Percentiles rank a stretch among this genome's conserved stretches.
phyloP scores from a whole-genome alignment of 2,888 invertebrate genomes.

The Drosophila antonietae region DNA sequence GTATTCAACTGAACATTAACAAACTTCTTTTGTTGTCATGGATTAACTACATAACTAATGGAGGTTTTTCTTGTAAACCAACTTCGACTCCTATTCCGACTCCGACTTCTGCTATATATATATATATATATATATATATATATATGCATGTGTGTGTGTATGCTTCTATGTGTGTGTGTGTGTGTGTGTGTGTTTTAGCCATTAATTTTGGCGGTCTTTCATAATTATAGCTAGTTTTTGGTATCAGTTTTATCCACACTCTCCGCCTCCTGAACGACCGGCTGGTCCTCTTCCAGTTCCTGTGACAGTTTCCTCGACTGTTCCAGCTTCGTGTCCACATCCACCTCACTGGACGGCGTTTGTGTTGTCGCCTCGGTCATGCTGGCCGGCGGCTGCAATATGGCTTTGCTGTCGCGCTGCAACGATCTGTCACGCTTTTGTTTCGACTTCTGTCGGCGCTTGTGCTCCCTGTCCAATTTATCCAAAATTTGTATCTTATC shows the following conservation, averaged over 20 bases:
- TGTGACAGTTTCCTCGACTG: neutral
- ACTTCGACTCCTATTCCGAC: neutral
- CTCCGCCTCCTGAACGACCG: neutral
- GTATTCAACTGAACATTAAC: conserved; percentile 55
- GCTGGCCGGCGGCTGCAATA: neutral
- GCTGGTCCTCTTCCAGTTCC: neutral
- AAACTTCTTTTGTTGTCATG: conserved; percentile 28
- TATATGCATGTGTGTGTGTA: neutral
- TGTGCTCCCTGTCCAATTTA: neutral
- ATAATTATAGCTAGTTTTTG: conserved; percentile 65
- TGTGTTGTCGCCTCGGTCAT: conserved; percentile 39
- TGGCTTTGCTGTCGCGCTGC: conserved; percentile 11
- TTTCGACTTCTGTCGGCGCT: conserved; percentile 6
- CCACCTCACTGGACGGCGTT: conserved; percentile 13
- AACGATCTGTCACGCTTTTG: neutral
- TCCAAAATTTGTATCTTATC: neutral
- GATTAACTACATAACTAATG: conserved; percentile 30
- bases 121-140: conserved; percentile 21
- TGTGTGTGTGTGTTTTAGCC: neutral
- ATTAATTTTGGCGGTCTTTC: conserved; percentile 25
- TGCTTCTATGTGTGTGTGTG: neutral
- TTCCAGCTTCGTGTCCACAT: neutral
- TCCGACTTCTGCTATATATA: conserved; percentile 4
- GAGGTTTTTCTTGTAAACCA: conserved; percentile 24
- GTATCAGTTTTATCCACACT: conserved; percentile 53